A percentile compares a stretch with the other conserved stretches of the same genome.
Conservation (phyloP, 2,797 vertebrate genomes). For the Labroides dimidiatus region DNA sequence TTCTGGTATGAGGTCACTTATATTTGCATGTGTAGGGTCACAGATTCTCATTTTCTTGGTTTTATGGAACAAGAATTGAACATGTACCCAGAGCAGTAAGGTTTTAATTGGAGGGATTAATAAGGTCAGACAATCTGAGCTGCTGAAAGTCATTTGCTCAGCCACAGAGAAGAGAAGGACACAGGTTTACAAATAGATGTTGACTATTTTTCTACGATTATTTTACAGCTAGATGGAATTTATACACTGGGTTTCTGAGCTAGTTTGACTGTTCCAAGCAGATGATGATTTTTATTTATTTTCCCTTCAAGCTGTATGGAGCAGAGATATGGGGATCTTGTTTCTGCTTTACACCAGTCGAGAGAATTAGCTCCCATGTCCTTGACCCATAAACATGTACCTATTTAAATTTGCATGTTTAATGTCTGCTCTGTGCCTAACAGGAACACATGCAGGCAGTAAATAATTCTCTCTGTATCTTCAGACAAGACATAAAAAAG, state of each 20-base stretch:
- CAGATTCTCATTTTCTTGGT: slow-evolving; percentile 23
- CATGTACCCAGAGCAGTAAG: slow-evolving; percentile 3
- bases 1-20: slow-evolving; percentile 17
- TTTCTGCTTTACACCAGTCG: slow-evolving; percentile 3
- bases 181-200: neutral
- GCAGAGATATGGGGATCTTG: neutral
- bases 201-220: neutral
- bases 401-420: slow-evolving; percentile 39
- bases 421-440: slow-evolving; percentile 21
- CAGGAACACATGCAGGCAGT: slow-evolving; percentile 13
- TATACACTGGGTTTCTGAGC: neutral
- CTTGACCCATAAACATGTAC: slow-evolving; percentile 17
- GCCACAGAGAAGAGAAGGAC: neutral
- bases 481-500: slow-evolving; percentile 37
- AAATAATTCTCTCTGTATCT: slow-evolving; percentile 37
- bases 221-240: neutral
- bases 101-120: slow-evolving; percentile 21
- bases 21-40: slow-evolving; percentile 19
- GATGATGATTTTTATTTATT: neutral
- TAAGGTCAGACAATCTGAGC: neutral
- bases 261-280: neutral
- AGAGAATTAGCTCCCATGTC: neutral
- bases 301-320: neutral
- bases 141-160: neutral
- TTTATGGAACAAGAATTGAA: slow-evolving; percentile 19